Conservation (phyloP, 2,113 vertebrate species). For the Macquaria australasica region DNA sequence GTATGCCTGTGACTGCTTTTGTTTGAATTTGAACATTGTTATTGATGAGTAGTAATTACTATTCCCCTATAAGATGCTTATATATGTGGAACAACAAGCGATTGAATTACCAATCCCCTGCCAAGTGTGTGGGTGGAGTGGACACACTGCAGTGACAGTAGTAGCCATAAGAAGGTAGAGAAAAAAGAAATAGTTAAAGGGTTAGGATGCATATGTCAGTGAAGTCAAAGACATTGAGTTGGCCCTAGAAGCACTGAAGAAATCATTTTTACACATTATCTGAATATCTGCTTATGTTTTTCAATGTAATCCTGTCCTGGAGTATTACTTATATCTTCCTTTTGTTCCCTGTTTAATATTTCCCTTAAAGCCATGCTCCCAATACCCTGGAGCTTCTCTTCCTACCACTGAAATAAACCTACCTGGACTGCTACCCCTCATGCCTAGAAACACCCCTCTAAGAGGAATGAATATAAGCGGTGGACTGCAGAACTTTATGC, state of each 20-base stretch:
- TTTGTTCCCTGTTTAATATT: slow-evolving; percentile 20
- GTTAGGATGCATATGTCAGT: slow-evolving; percentile 18
- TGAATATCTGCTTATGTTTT: slow-evolving; percentile 14
- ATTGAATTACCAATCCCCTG: slow-evolving; percentile 42
- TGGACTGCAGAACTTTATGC: slow-evolving; percentile 75
- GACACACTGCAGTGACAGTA: slow-evolving; percentile 18
- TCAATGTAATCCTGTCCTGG: background rate
- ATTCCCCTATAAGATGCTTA: slow-evolving; percentile 42
- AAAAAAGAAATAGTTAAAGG: slow-evolving; percentile 16
- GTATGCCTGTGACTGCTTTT: slow-evolving; percentile 24
- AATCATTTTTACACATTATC: slow-evolving; percentile 22
- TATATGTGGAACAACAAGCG: slow-evolving; percentile 55
- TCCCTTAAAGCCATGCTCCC: slow-evolving; percentile 51
- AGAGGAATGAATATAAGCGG: slow-evolving; percentile 76
- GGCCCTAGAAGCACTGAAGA: background rate
- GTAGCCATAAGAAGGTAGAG: background rate
- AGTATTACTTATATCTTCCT: background rate
- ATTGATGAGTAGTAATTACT: slow-evolving; percentile 66
- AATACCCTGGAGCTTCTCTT: slow-evolving; percentile 67
- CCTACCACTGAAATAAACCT: slow-evolving; percentile 73
- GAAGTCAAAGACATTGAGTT: slow-evolving; percentile 7
- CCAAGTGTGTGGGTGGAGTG: slow-evolving; percentile 44
- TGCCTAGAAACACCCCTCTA: slow-evolving; percentile 72
- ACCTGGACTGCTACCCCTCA: slow-evolving; percentile 69
- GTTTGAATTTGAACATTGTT: slow-evolving; percentile 56